Evolutionary conservation across 1,140 invertebrate species (phyloP).

Genomic region (Holcopasites calliopsidis): DNA sequence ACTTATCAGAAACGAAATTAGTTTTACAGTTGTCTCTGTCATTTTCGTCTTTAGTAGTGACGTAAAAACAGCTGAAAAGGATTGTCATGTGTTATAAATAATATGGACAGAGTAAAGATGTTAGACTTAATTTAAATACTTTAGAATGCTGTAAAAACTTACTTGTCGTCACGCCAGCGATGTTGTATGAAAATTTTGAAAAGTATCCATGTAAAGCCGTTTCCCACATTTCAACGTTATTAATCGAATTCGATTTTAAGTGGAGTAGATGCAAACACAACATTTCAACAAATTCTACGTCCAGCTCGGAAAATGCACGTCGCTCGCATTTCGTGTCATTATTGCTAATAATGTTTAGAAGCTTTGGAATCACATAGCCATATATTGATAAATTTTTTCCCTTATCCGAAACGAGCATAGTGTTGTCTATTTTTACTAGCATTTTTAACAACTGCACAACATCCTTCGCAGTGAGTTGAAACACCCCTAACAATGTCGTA

Average conservation of each 20-base stretch:
- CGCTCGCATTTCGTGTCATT: slow-evolving; percentile 8
- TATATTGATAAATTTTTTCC: slow-evolving; percentile 63
- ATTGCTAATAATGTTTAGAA: slow-evolving; percentile 59
- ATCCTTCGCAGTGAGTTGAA: slow-evolving; percentile 55
- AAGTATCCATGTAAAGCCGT: slow-evolving; percentile 80
- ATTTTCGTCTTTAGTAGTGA: slow-evolving; percentile 60
- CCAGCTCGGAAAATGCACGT: slow-evolving; percentile 39
- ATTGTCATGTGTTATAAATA: slow-evolving; percentile 26
- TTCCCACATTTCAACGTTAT: slow-evolving; percentile 80
- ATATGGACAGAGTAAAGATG: background rate
- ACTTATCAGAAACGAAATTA: slow-evolving; percentile 66
- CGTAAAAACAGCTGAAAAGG: slow-evolving; percentile 65
- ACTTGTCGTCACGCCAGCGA: slow-evolving; percentile 75
- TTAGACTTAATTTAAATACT: background rate
- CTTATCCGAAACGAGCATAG: slow-evolving; percentile 55
- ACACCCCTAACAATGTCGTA: slow-evolving; percentile 56
- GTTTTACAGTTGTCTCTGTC: slow-evolving; percentile 53
- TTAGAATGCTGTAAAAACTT: slow-evolving; percentile 31
- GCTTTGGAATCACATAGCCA: slow-evolving; percentile 64
- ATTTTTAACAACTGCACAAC: slow-evolving; percentile 56
- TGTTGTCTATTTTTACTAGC: slow-evolving; percentile 56
- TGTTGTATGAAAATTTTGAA: slow-evolving; percentile 81
- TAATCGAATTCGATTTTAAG: slow-evolving; percentile 59
- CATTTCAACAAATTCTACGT: slow-evolving; percentile 56
- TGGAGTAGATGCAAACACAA: slow-evolving; percentile 53